Percentiles rank a stretch among this genome's conserved stretches.
These are phyloP conservation scores for Megastigmus dorsalis DNA, from an alignment of 2,888 invertebrate genomes.

Conservation along the genomic window DNA sequence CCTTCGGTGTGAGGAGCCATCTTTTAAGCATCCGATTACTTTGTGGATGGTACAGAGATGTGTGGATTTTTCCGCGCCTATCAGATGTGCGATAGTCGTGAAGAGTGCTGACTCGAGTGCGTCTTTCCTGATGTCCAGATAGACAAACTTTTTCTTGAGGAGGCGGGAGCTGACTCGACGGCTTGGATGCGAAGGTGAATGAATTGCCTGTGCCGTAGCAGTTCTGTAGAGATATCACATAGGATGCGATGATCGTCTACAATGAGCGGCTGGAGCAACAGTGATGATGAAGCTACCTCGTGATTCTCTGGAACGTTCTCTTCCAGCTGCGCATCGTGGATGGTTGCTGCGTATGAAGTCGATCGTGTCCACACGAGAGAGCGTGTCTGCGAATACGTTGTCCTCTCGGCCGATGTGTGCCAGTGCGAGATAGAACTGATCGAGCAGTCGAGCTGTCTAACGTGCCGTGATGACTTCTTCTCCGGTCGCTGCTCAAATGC, in stretches of 20 bases:
- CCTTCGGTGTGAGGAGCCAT: background rate
- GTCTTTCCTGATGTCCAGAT: background rate
- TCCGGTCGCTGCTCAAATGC: background rate
- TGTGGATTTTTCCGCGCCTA: no score
- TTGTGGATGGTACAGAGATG: no score
- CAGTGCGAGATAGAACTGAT: background rate
- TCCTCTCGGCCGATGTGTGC: background rate
- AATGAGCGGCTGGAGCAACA: background rate
- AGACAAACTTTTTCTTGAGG: background rate
- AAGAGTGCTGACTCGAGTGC: no score
- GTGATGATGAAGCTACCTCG: background rate
- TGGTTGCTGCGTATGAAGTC: background rate
- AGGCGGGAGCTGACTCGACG: background rate
- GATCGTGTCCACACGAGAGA: background rate
- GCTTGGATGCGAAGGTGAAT: background rate
- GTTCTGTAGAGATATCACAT: no score
- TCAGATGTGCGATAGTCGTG: no score
- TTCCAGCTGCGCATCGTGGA: background rate
- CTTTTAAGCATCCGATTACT: background rate
- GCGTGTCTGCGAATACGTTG: background rate
- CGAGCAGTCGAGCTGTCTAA: background rate
- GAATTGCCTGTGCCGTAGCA: background rate
- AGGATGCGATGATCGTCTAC: background rate
- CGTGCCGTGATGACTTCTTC: background rate
- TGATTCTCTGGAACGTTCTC: background rate